A percentile compares a stretch with the other conserved stretches of the same genome.
Evolutionary conservation across 1,140 invertebrate genomes (phyloP).

Genomic region (Batillaria attramentaria): DNA sequence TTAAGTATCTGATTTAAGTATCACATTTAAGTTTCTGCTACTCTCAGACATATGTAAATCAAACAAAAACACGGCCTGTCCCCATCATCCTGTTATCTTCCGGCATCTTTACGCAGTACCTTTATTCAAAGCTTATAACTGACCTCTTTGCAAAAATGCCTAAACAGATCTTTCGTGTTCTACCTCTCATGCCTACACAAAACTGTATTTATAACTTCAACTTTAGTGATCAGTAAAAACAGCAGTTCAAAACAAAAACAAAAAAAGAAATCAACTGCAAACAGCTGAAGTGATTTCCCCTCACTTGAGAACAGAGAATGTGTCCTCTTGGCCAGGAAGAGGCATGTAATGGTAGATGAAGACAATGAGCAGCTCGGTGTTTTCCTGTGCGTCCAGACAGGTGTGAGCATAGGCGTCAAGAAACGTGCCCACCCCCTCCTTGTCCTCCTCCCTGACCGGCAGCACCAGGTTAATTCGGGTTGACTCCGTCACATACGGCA

Average conservation of each 20-base stretch:
- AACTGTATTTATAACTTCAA: background rate
- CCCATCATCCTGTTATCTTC: too few relatives aligned
- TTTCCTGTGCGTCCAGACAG: conserved; percentile 84
- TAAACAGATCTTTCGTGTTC: too few relatives aligned
- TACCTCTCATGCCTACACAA: too few relatives aligned
- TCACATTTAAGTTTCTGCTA: too few relatives aligned
- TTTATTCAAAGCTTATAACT: too few relatives aligned
- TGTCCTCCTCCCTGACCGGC: conserved; percentile 75
- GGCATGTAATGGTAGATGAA: conserved; percentile 65
- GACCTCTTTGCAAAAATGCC: too few relatives aligned
- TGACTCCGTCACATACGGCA: conserved; percentile 93
- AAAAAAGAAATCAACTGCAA: background rate
- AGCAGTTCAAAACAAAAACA: background rate
- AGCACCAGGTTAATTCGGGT: conserved; percentile 84
- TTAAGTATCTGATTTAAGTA: too few relatives aligned
- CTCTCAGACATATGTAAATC: too few relatives aligned
- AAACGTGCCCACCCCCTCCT: conserved; percentile 77
- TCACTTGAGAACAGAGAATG: conserved; percentile 77
- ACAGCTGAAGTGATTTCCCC: background rate
- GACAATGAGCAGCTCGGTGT: conserved; percentile 81
- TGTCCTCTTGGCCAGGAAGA: conserved; percentile 56
- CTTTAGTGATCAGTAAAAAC: background rate
- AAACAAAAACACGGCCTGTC: too few relatives aligned
- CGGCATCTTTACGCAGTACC: too few relatives aligned
- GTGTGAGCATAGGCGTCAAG: conserved; percentile 80